Evolutionary conservation across 92 coral and sea anemone genomes (phyloP).

Genomic region (Heliopora coerulea): DNA sequence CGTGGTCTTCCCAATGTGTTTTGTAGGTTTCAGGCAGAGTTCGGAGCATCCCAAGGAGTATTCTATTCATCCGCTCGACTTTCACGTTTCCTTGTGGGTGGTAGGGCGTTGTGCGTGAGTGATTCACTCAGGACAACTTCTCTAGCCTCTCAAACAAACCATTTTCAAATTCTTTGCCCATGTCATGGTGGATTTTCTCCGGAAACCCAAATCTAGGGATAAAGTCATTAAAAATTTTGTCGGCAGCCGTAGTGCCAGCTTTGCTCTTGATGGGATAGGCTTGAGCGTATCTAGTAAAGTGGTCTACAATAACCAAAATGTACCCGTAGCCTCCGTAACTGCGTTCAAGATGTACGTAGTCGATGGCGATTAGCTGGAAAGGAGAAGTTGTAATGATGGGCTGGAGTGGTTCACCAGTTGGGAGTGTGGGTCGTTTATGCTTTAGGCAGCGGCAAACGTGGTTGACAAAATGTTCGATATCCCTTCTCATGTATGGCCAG

Average conservation of each 20-base stretch:
- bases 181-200: conserved; percentile 23
- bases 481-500: conserved; percentile 48
- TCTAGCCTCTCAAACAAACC: conserved; percentile 15
- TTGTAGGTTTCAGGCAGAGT: conserved; percentile 10
- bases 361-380: conserved; percentile 48
- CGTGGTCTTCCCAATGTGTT: not conserved
- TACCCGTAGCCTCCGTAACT: conserved; percentile 50
- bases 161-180: conserved; percentile 18
- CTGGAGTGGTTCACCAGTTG: conserved; percentile 34
- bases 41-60: not conserved
- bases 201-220: conserved; percentile 44
- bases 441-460: conserved; percentile 38
- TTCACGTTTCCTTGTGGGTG: not conserved
- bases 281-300: conserved; percentile 50
- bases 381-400: conserved; percentile 37
- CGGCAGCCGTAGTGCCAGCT: conserved; percentile 46
- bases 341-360: conserved; percentile 50
- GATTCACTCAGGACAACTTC: not conserved
- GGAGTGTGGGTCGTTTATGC: conserved; percentile 35
- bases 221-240: conserved; percentile 47
- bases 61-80: not conserved
- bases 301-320: conserved; percentile 48
- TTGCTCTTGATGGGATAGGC: conserved; percentile 52
- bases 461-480: conserved; percentile 44
- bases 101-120: conserved; percentile 21